Conservation (phyloP, 2,797 vertebrate species). For the Bradypodion pumilum region DNA sequence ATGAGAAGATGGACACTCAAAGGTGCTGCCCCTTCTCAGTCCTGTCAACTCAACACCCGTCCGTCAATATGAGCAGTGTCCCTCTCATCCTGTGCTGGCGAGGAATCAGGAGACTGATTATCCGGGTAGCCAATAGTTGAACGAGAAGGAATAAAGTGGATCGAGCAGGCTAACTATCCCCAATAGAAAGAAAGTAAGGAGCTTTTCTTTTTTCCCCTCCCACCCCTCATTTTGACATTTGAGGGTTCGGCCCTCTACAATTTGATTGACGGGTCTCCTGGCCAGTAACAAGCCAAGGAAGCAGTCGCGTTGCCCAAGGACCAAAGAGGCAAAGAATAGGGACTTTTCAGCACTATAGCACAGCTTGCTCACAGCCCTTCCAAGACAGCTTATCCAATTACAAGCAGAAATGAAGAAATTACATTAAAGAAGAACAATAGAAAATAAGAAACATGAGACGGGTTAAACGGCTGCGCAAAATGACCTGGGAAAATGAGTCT, state of each 20-base stretch:
- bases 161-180: neutral
- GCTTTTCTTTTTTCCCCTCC: neutral
- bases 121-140: fast-evolving
- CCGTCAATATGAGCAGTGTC: fast-evolving
- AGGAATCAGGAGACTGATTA: neutral
- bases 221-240: slow-evolving; percentile 23
- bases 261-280: slow-evolving; percentile 8
- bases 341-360: fast-evolving
- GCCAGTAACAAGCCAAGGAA: neutral
- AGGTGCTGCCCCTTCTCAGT: neutral
- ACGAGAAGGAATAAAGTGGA: fast-evolving
- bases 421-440: fast-evolving
- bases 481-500: neutral
- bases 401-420: fast-evolving
- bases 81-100: fast-evolving
- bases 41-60: neutral
- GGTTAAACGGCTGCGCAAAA: slow-evolving; percentile 52
- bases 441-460: fast-evolving
- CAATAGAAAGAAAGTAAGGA: slow-evolving; percentile 43
- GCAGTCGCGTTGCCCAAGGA: fast-evolving
- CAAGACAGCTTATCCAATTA: neutral
- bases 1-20: fast-evolving
- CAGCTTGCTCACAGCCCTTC: fast-evolving
- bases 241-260: neutral
- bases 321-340: neutral